Base-by-base conservation (phyloP, 92 coral and sea anemone species). In the Isaurus tuberculatus region DNA sequence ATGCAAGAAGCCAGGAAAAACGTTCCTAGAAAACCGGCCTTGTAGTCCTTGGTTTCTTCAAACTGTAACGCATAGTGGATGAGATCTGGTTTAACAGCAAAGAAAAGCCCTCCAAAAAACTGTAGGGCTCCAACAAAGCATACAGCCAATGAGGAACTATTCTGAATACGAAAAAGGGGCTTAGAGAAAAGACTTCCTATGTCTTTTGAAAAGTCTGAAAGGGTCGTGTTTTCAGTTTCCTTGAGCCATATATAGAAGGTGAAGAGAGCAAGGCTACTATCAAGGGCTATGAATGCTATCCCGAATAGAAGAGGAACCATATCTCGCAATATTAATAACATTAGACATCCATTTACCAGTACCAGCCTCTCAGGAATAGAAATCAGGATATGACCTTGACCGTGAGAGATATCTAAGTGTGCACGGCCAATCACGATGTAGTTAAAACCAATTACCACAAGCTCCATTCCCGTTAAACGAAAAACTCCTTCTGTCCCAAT, bases 301-400 rank as follows among this genome's bases (percentile, higher is more conserved):
- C 87, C 94, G n/a, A 91, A 91, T 17, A 79, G 65, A 10, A 82
- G 44, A 23, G 92, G 89, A 1, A 91, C n/a, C 84, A 85, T 66
- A 57, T 32, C 57, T 65, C 85, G 57, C 4, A 89, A 25, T 44
- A 74, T 51, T 60, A 91, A 0, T 79, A 81, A 22, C 17, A 84
- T 68, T 0, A 88, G 37, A 84, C 78, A 70, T 9, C 87, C 94
- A 48, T 91, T 89, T 9, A 91, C 94, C 34, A 51, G 36, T 58
- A 89, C 20, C 25, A 89, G 36, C 9, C 94, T 74, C 32, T 77
- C 80, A 11, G 58, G 27, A 8, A 91, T 32, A 43, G 86, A 79
- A 48, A 79, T 86, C 27, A 88, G 86, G 51, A 91, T 88, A 79
- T 68, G 66, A 2, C 84, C 89, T 22, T 84, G 83, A 13, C 48